phyloP scores from a whole-genome alignment of 2,888 invertebrate species.

The Stegophylla sp. region DNA sequence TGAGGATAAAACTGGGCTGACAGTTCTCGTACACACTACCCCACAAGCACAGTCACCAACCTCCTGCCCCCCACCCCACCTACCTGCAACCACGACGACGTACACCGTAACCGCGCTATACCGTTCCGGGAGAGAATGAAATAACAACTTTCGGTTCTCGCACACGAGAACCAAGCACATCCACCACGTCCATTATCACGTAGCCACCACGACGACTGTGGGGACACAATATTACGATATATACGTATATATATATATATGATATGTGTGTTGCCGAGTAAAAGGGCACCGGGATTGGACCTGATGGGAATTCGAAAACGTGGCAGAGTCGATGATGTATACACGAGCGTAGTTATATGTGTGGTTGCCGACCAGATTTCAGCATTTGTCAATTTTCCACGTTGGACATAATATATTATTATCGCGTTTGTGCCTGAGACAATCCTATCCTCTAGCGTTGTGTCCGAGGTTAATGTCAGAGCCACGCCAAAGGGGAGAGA shows the following conservation, averaged over 20 bases:
- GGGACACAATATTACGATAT: slow-evolving; percentile 13
- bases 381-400: neutral
- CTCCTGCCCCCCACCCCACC: too few species aligned
- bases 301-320: slow-evolving; percentile 7
- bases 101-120: neutral
- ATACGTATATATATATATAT: neutral
- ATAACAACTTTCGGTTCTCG: slow-evolving; percentile 26
- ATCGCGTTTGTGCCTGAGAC: neutral
- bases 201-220: neutral
- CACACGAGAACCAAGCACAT: slow-evolving; percentile 5
- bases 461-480: slow-evolving; percentile 25
- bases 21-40: neutral
- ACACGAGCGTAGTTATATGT: neutral
- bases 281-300: neutral
- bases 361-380: neutral
- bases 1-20: neutral
- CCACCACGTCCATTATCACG: slow-evolving; percentile 31
- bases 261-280: neutral
- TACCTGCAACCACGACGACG: neutral
- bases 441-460: neutral
- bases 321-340: neutral
- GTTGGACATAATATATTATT: too few species aligned
- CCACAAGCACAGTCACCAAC: too few species aligned
- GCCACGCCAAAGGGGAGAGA: neutral
- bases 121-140: neutral